These are phyloP conservation scores for Acheta domesticus DNA, from an alignment of 2,888 invertebrate genomes.

Conservation along the genomic window DNA sequence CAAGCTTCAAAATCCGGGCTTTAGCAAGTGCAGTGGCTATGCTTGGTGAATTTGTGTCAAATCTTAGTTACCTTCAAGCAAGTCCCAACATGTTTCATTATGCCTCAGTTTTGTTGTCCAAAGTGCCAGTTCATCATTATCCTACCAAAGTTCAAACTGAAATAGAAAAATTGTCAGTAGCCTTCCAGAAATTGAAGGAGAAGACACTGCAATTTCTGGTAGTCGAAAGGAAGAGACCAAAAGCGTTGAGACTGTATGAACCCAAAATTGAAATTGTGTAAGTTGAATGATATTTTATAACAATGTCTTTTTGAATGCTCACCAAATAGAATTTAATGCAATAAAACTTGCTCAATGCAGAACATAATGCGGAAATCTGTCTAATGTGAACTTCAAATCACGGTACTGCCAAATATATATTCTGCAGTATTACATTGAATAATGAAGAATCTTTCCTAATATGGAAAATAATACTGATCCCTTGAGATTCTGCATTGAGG, in stretches of 20 bases:
- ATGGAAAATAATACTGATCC: no score
- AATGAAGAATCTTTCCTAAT: no score
- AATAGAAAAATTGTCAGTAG: conserved; percentile 41
- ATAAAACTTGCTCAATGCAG: no score
- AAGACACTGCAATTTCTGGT: conserved; percentile 58
- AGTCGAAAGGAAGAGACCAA: conserved; percentile 68
- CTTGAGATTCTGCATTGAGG: no score
- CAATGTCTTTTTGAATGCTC: no score
- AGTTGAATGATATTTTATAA: conserved; percentile 47
- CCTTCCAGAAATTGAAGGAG: conserved; percentile 47
- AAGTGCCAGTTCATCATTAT: conserved; percentile 59
- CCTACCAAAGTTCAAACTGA: conserved; percentile 55
- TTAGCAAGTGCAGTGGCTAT: conserved; percentile 57
- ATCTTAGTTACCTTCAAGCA: conserved; percentile 48
- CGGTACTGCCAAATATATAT: no score
- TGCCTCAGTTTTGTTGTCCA: conserved; percentile 47
- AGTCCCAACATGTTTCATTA: conserved; percentile 52
- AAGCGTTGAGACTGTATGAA: conserved; percentile 77
- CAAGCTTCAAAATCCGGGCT: conserved; percentile 63
- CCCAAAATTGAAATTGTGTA: conserved; percentile 82
- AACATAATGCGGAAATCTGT: no score
- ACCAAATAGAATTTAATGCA: no score
- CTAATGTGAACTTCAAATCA: no score
- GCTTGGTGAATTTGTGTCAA: conserved; percentile 57
- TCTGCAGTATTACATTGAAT: no score